phyloP scores from a whole-genome alignment of 2,113 vertebrate genomes.

The Ailurus styani region DNA sequence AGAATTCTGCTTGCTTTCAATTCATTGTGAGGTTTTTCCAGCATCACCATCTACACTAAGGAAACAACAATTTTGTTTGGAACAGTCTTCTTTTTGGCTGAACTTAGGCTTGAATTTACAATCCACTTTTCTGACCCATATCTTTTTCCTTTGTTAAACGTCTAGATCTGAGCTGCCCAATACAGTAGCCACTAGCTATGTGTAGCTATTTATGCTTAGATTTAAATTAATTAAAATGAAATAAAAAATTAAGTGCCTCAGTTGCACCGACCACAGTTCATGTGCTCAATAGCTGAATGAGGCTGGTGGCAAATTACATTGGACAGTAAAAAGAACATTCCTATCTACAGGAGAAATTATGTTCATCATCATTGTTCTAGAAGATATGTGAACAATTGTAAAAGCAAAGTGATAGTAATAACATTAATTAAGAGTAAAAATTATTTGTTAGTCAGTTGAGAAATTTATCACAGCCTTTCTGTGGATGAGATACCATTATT shows the following conservation, averaged over 20 bases:
- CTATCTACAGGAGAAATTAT: background rate
- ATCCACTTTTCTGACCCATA: background rate
- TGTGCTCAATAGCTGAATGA: too few relatives aligned
- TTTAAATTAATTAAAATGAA: background rate
- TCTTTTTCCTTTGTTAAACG: background rate
- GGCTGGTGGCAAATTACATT: background rate
- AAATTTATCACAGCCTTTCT: background rate
- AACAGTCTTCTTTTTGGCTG: background rate
- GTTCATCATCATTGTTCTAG: background rate
- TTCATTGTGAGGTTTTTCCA: background rate
- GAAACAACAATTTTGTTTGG: background rate
- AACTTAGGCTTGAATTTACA: background rate
- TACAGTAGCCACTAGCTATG: background rate
- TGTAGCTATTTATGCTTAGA: background rate
- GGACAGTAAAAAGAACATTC: background rate
- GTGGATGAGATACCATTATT: background rate
- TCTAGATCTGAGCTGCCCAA: background rate
- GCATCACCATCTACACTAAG: background rate
- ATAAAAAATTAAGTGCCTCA: background rate
- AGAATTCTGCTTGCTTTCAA: background rate
- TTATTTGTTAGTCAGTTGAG: background rate
- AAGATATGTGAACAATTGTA: background rate
- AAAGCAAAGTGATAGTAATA: background rate
- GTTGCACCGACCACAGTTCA: background rate
- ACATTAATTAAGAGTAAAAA: background rate